Base-by-base conservation (phyloP, 1,140 invertebrate genomes). In the Propsilocerus akamusi region DNA sequence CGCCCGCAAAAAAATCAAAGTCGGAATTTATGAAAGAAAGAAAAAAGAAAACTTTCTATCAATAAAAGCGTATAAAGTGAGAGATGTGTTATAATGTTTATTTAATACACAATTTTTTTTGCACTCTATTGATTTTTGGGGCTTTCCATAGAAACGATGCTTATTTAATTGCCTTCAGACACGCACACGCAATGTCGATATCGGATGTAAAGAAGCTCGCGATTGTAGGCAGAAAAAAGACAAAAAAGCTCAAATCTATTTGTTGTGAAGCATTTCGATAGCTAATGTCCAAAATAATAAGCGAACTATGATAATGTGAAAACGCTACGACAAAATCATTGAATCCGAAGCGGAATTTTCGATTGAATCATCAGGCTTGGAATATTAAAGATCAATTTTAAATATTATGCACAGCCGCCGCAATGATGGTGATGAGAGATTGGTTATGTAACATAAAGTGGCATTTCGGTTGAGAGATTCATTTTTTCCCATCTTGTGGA, bases 61-160 rank as follows among this genome's bases (percentile, higher is more conserved):
- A 41, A 41, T 41, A 41, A 41, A 41, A 41, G 12, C 17, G 10
- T 41, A 41, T 41, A 8, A 17, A 41, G 22, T 10, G 14, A 20
- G 22, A 20, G 34, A 41, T n/a, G n/a, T n/a, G n/a, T n/a, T n/a
- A n/a, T n/a, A n/a, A n/a, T n/a, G n/a, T n/a, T n/a, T n/a, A n/a
- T n/a, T n/a, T n/a, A 41, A 41, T 41, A 41, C 11, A 12, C 11
- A 30, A 12, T 12, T 30, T 30, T 30, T 41, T 41, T 41, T 41
- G 34, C 34, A 41, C 34, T 41, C 34, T n/a, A 41, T 41, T 41
- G 34, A 41, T 41, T 41, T 41, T 41, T 17, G 12, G 34, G 34
- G 34, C 14, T 41, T 41, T 41, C 34, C 34, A 20, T 17, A 41
- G 17, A 20, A 17, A 17, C 34, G 1, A 41, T 20, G 10, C 10